A percentile compares a stretch with the other conserved stretches of the same genome.
Evolutionary conservation across 2,113 vertebrate species (phyloP).

Genomic region (Stigmatopora argus): DNA sequence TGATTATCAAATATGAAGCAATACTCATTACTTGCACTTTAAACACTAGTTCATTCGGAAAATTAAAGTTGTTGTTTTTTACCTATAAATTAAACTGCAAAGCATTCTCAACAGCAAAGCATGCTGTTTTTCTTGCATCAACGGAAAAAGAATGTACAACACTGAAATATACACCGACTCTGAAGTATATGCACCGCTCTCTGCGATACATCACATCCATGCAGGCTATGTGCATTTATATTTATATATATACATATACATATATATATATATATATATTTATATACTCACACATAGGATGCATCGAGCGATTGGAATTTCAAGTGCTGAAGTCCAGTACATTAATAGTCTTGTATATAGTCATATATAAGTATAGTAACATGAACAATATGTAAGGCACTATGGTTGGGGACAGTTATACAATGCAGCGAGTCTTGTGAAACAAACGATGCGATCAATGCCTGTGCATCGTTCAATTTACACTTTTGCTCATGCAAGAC

Average conservation of each 20-base stretch:
- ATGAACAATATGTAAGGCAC: constrained; percentile 99
- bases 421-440: constrained; percentile 96
- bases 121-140: constrained; percentile 78
- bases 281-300: constrained; percentile 71
- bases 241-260: constrained; percentile 24
- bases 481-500: constrained; percentile 95
- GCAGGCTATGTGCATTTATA: constrained; percentile 65
- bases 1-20: constrained; percentile 89
- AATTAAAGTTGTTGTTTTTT: constrained; percentile 9
- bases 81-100: constrained; percentile 1
- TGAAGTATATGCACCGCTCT: constrained; percentile 80
- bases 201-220: constrained; percentile 70
- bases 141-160: constrained; percentile 71
- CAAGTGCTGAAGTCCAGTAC: constrained; percentile 99
- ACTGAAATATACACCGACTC: constrained; percentile 84
- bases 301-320: constrained; percentile 87
- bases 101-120: constrained; percentile 76
- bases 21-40: constrained; percentile 84
- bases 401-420: constrained; percentile 98
- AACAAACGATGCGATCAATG: constrained; percentile 90
- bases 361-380: constrained; percentile 96
- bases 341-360: constrained; percentile 75
- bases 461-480: constrained; percentile 81
- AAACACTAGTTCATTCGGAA: constrained; percentile 82
- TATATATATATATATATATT: constrained; percentile 31